Conservation (phyloP, 2,888 invertebrate genomes). For the Spodoptera exigua region DNA sequence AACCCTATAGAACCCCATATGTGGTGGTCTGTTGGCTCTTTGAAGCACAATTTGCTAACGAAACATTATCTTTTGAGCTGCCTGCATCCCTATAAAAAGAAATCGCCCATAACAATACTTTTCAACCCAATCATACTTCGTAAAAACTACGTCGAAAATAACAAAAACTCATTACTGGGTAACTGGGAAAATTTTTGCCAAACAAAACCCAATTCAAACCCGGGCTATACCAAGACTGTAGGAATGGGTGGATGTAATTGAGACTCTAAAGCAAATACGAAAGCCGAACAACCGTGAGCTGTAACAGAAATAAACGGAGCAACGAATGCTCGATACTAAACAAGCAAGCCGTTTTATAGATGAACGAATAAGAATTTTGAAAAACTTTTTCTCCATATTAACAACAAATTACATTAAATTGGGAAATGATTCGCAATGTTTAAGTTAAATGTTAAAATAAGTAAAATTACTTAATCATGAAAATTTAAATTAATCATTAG, state of each 20-base stretch:
- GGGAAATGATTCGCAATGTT: too few species aligned
- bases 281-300: slow-evolving; percentile 13
- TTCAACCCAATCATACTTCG: slow-evolving; percentile 4
- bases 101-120: background rate
- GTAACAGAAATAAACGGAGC: slow-evolving; percentile 52
- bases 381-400: too few species aligned
- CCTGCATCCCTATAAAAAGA: background rate
- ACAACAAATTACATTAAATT: too few species aligned
- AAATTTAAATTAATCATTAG: too few species aligned
- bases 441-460: too few species aligned
- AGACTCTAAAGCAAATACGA: slow-evolving; percentile 57
- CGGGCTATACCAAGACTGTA: slow-evolving; percentile 33
- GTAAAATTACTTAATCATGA: too few species aligned
- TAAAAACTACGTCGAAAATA: slow-evolving; percentile 6
- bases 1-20: too few species aligned
- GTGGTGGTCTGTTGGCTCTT: too few species aligned
- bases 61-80: too few species aligned
- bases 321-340: slow-evolving; percentile 21
- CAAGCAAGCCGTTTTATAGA: slow-evolving; percentile 8
- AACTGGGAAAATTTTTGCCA: slow-evolving; percentile 12
- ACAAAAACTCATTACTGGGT: slow-evolving; percentile 25
- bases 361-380: too few species aligned
- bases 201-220: slow-evolving; percentile 45
- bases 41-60: too few species aligned
- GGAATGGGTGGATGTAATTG: slow-evolving; percentile 52